Percentiles rank a stretch among this genome's conserved stretches.
These are phyloP conservation scores for Chlorocebus sabaeus DNA, from an alignment of 2,113 vertebrate species.

Conservation along the genomic window DNA sequence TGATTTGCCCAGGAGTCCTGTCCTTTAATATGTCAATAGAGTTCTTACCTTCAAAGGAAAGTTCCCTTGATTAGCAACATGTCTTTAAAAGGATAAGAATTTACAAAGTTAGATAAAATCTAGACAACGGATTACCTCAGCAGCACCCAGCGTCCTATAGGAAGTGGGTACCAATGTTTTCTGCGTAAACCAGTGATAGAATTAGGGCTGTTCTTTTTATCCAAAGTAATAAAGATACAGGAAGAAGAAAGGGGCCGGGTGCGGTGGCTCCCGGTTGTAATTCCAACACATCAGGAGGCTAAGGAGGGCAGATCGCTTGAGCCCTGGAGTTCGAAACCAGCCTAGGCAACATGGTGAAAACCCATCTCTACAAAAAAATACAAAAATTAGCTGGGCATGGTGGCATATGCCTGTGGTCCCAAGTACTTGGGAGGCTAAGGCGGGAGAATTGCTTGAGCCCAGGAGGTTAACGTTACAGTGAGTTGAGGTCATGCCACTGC, in stretches of 20 bases:
- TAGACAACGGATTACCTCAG: background rate
- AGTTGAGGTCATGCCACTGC: no score
- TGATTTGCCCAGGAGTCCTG: conserved; percentile 10
- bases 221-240: background rate
- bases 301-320: no score
- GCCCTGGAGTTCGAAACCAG: no score
- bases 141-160: background rate
- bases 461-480: no score
- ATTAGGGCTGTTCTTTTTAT: background rate
- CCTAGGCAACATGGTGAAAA: no score
- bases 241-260: background rate
- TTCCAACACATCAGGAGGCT: no score
- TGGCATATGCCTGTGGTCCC: no score
- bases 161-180: background rate
- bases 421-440: no score
- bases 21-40: conserved; percentile 53
- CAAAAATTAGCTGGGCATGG: no score
- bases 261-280: no score
- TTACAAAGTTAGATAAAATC: conserved; percentile 52
- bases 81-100: conserved; percentile 51
- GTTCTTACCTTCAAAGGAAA: conserved; percentile 52
- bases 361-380: no score
- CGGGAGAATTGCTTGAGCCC: no score
- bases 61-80: conserved; percentile 12
- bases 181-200: background rate